Conservation (phyloP, 2,113 vertebrate genomes). For the Nesoenas mayeri region DNA sequence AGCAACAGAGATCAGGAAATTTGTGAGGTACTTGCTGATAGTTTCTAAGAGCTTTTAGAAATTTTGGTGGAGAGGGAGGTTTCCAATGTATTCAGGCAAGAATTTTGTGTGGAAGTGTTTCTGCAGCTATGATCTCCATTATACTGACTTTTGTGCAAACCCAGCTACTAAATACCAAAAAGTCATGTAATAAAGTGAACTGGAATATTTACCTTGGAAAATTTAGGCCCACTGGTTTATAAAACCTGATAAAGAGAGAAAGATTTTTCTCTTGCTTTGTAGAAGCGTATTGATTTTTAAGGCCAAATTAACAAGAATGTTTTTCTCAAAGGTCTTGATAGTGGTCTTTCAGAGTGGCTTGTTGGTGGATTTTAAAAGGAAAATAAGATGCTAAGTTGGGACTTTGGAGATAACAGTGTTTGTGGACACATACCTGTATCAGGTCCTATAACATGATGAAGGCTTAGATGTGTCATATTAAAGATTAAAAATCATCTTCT, state of each 20-base stretch:
- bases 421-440: neutral
- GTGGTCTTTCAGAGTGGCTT: neutral
- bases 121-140: neutral
- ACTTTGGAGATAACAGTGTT: neutral
- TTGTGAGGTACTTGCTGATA: neutral
- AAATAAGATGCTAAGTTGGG: neutral
- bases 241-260: neutral
- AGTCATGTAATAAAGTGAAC: neutral
- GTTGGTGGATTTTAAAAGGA: neutral
- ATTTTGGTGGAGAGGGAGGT: neutral
- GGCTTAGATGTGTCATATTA: neutral
- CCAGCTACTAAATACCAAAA: neutral
- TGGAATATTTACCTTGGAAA: neutral
- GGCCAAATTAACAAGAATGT: neutral
- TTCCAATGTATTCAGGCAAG: neutral
- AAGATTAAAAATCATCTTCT: neutral
- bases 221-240: neutral
- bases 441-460: neutral
- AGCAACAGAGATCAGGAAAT: neutral
- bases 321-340: neutral
- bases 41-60: neutral
- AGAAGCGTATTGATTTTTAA: neutral
- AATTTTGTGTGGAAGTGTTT: neutral
- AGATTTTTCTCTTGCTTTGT: neutral
- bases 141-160: neutral